Evolutionary conservation across 2,113 vertebrate genomes (phyloP), one percentile per base, ranked within the genome.

Genomic region (Platycercus adscitus): DNA sequence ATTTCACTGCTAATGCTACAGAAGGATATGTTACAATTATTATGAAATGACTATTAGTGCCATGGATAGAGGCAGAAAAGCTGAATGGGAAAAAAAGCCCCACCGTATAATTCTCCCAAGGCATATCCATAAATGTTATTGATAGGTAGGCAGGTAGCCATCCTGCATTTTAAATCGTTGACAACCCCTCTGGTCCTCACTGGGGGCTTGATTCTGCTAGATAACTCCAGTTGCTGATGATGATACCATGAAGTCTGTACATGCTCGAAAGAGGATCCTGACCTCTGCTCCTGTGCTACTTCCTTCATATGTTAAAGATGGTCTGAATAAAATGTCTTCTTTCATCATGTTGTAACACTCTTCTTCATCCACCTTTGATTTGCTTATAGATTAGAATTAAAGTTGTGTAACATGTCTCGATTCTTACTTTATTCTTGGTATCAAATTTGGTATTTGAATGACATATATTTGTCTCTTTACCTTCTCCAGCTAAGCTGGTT

Each of bases 1-100:
- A 49, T 96, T 95, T 92, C 82, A 86, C 64, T 61, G 76, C 66
- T 78, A 68, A 68, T 3, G 13, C n/a, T 73, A 46, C 6, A 11
- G 85, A 85, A 86, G 79, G 61, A 86, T 78, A 46, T 68, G 35
- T 93, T 91, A 41, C 37, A 90, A 52, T 93, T 94, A 73, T 82
- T 86, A 17, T 33, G 52, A 50, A 94, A 70, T 64, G 69, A 56
- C 41, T 70, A 4, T 91, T 58, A 94, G 47, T 20, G 15, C 52
- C 50, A 60, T 16, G 26, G 75, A 60, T 28, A 58, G 76, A 78
- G 77, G 44, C 43, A 47, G 50, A 87, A 91, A 86, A 81, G 14
- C 17, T 5, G 1, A 92, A 93, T 85, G 28, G 17, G 37, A 76
- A 61, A 71, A 84, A 58, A 10, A 46, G 10, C 0, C 2, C 6